Evolutionary conservation across 2,888 invertebrate genomes (phyloP).

Genomic region (Phyllotreta striolata): DNA sequence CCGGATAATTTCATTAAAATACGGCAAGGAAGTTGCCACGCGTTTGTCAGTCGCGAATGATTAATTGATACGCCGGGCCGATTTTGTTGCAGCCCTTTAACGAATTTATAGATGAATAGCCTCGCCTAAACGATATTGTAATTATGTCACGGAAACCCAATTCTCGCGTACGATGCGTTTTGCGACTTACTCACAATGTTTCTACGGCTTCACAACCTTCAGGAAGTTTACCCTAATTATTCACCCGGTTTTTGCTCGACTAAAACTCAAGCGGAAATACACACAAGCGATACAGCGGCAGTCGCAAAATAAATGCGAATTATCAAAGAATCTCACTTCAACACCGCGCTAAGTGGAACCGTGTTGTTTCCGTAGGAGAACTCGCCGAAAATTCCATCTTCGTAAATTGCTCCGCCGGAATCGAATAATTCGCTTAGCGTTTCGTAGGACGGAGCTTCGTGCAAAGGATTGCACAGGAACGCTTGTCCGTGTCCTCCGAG

Average conservation of each 20-base stretch:
- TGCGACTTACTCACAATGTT: too few relatives aligned
- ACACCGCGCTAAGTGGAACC: slow-evolving; percentile 36
- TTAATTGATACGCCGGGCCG: slow-evolving; percentile 34
- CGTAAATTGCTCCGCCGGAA: slow-evolving; percentile 69
- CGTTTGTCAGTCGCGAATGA: slow-evolving; percentile 34
- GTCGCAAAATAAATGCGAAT: too few relatives aligned
- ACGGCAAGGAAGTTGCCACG: too few relatives aligned
- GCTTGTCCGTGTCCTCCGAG: slow-evolving; percentile 73
- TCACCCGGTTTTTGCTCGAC: too few relatives aligned
- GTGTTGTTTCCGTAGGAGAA: slow-evolving; percentile 29
- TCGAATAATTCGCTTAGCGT: slow-evolving; percentile 73
- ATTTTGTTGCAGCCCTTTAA: slow-evolving; percentile 26
- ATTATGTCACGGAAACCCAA: slow-evolving; percentile 24
- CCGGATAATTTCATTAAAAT: too few relatives aligned
- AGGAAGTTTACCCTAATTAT: not conserved
- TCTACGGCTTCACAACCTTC: not conserved
- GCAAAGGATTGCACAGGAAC: slow-evolving; percentile 76
- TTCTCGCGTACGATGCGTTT: slow-evolving; percentile 9
- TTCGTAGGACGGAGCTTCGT: slow-evolving; percentile 71
- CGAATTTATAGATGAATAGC: slow-evolving; percentile 31
- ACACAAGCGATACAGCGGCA: too few relatives aligned
- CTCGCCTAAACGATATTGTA: slow-evolving; percentile 27
- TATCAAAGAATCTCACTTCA: too few relatives aligned
- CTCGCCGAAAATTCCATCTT: slow-evolving; percentile 65
- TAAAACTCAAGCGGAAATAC: too few relatives aligned